Base-by-base conservation (phyloP, 2,888 invertebrate species). In the Pedicia rivosa region DNA sequence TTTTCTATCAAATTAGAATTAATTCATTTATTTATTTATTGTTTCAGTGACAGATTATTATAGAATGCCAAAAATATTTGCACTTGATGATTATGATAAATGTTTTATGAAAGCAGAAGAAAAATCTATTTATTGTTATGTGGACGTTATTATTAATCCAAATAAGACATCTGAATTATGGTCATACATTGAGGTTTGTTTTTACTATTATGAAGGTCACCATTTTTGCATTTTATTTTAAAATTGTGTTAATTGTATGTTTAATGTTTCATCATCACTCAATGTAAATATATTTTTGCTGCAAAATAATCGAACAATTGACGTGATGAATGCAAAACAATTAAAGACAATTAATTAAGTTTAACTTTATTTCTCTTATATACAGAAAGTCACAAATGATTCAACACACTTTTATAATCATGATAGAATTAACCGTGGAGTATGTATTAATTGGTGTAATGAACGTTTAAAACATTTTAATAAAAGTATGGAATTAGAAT, bases 81-180 rank as follows among this genome's bases (percentile, higher is more conserved):
- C 50, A 29, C 47, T 58, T 35, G 59, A 59, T 42, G 55, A 58
- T 43, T 59, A 57, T 17, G 59, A 59, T 44, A 50, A 48, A 7
- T 59, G 59, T 44, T 48, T 59, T 13, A 50, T 53, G 38, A 52
- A 56, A 12, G 17, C 30, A 30, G 22, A 20, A n/a, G 70, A 68
- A 40, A 43, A 46, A 22, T 15, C 37, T 5, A 13, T 19, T 12
- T 37, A 24, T 26, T 37, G 37, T 25, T 9, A 31, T 16, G 37
- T 31, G 4, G 15, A 22, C 15, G 25, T 14, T n/a, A 22, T 24
- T 16, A 37, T 37, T 2, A 24, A 15, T 5, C 31, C 37, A 12
- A 37, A 37, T n/a, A 24, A 24, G 7, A 31, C 29, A n/a, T 22
- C 19, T n/a, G 25, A 20, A 6, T n/a, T 37, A 15, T 37, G 37